Evolutionary conservation across 2,113 vertebrate genomes (phyloP).

Genomic region (Arizona elegans): DNA sequence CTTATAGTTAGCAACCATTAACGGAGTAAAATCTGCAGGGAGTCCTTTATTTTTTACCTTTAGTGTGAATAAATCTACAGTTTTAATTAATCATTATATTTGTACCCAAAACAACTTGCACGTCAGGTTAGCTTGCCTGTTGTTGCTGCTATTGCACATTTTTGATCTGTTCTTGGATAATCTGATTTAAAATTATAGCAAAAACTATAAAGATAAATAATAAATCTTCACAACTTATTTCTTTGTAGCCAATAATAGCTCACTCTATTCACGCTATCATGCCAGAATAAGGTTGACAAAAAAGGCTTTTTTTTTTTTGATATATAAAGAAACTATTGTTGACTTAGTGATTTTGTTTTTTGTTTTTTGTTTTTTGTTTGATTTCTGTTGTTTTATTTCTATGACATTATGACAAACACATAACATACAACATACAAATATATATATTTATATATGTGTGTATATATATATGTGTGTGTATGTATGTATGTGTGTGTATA

Average conservation of each 20-base stretch:
- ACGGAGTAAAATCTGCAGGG: background rate
- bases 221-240: background rate
- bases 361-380: no score
- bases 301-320: background rate
- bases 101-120: background rate
- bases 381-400: no score
- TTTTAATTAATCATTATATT: background rate
- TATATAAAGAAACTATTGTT: no score
- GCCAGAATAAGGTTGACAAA: background rate
- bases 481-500: no score
- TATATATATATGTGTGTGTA: no score
- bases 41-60: background rate
- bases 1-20: background rate
- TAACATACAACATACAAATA: no score
- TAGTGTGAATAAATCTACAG: background rate
- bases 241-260: background rate
- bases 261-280: background rate
- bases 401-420: no score
- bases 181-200: background rate
- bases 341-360: no score
- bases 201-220: background rate
- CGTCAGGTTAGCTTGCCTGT: background rate
- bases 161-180: background rate
- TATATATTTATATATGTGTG: no score
- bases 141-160: background rate